Evolutionary conservation across 1,140 invertebrate species (phyloP).

Genomic region (Zaprionus tsacasi): DNA sequence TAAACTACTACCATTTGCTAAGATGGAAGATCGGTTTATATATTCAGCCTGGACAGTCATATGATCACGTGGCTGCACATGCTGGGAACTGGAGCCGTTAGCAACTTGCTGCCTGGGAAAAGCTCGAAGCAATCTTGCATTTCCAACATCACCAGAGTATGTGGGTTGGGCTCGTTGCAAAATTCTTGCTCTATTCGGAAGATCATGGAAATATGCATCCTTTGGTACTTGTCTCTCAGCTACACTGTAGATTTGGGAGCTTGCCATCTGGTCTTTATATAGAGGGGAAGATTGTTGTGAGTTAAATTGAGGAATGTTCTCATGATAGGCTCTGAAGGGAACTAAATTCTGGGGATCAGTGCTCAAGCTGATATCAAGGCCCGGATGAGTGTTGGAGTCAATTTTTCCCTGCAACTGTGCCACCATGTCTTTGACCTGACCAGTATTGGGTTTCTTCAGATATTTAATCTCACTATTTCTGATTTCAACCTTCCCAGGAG

Average conservation of each 20-base stretch:
- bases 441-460: conserved; percentile 76
- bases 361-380: conserved; percentile 82
- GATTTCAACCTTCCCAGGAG: conserved; percentile 76
- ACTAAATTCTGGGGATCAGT: background rate
- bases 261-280: conserved; percentile 40
- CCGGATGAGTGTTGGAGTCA: conserved; percentile 39
- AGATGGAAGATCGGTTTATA: background rate
- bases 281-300: conserved; percentile 20
- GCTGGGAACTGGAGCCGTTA: background rate
- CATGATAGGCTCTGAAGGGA: background rate
- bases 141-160: conserved; percentile 46
- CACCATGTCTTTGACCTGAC: conserved; percentile 68
- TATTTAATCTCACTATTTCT: conserved; percentile 77
- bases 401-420: conserved; percentile 85
- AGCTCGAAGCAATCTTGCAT: conserved; percentile 14
- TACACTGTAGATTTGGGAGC: conserved; percentile 28
- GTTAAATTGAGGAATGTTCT: background rate
- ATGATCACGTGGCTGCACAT: conserved; percentile 4
- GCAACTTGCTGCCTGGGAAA: conserved; percentile 2
- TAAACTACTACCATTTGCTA: conserved; percentile 12
- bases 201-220: conserved; percentile 87
- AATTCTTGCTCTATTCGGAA: conserved; percentile 83
- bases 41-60: conserved; percentile 1
- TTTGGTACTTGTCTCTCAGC: conserved; percentile 84
- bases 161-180: conserved; percentile 11